These are phyloP conservation scores for Phoronis australis DNA, from an alignment of 2,888 invertebrate species.

Conservation along the genomic window DNA sequence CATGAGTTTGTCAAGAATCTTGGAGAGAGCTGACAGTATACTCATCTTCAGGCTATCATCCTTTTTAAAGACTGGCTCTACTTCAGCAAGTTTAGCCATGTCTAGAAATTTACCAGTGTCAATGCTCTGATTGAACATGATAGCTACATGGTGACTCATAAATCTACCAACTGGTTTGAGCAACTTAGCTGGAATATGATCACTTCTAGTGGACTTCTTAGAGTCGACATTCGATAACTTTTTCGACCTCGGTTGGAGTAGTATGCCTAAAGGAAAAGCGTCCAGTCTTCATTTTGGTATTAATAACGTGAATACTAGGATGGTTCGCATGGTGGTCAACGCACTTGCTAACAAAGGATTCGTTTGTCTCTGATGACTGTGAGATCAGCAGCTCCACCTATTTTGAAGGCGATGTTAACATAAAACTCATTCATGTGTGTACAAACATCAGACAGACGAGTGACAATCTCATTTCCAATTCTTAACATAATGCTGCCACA, in stretches of 20 bases:
- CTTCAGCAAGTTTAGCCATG: slow-evolving; percentile 10
- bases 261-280: background rate
- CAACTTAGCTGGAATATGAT: slow-evolving; percentile 4
- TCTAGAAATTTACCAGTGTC: slow-evolving; percentile 5
- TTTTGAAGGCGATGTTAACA: background rate
- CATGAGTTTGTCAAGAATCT: slow-evolving; percentile 12
- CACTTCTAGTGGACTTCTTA: slow-evolving; percentile 4
- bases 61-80: slow-evolving; percentile 13
- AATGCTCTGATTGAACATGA: background rate
- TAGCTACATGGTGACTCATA: background rate
- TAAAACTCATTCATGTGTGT: slow-evolving; percentile 4
- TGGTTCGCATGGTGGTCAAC: background rate
- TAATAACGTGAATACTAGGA: background rate
- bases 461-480: background rate
- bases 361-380: background rate
- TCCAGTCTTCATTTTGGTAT: background rate
- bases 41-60: slow-evolving; percentile 10
- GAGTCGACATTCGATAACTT: background rate
- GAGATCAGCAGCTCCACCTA: background rate
- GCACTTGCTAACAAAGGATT: background rate
- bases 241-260: background rate
- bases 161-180: background rate
- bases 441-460: background rate
- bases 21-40: slow-evolving; percentile 11
- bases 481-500: background rate